Conservation (phyloP, 2,888 invertebrate species). For the Apamea crenata region DNA sequence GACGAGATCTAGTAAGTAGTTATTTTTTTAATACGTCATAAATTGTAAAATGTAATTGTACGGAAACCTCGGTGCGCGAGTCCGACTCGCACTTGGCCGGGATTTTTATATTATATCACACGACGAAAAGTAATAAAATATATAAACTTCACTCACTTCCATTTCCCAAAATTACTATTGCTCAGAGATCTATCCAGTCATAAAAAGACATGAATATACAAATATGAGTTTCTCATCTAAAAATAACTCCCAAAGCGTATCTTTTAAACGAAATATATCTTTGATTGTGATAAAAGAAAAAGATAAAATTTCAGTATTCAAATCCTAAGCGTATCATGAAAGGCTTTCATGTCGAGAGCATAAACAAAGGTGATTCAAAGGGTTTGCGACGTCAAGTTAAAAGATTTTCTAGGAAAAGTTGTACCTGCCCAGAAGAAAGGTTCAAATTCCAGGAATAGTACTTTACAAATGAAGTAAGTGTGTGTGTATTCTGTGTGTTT, state of each 20-base stretch:
- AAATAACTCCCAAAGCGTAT: slow-evolving; percentile 50
- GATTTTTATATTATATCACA: background rate
- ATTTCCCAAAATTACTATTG: slow-evolving; percentile 6
- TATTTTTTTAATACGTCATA: too few relatives aligned
- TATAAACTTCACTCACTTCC: background rate
- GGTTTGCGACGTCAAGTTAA: slow-evolving; percentile 53
- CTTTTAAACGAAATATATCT: slow-evolving; percentile 62
- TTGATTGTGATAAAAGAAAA: slow-evolving; percentile 65
- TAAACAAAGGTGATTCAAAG: slow-evolving; percentile 71
- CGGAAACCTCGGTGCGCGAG: too few relatives aligned
- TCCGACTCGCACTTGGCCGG: too few relatives aligned
- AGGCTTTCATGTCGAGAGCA: slow-evolving; percentile 70
- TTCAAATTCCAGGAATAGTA: background rate
- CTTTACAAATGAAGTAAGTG: background rate
- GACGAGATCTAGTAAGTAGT: too few relatives aligned
- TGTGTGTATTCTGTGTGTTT: background rate
- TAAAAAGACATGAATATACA: slow-evolving; percentile 28
- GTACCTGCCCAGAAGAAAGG: background rate
- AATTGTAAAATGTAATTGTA: too few relatives aligned
- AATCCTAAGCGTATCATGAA: slow-evolving; percentile 70
- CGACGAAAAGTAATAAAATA: background rate
- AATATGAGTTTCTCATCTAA: background rate
- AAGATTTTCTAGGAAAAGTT: slow-evolving; percentile 24
- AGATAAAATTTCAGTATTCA: slow-evolving; percentile 69
- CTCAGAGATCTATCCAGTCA: slow-evolving; percentile 9